Percentiles rank a stretch among this genome's conserved stretches.
These are phyloP conservation scores for Drosophila differens DNA, from an alignment of 2,888 invertebrate species.

Conservation along the genomic window DNA sequence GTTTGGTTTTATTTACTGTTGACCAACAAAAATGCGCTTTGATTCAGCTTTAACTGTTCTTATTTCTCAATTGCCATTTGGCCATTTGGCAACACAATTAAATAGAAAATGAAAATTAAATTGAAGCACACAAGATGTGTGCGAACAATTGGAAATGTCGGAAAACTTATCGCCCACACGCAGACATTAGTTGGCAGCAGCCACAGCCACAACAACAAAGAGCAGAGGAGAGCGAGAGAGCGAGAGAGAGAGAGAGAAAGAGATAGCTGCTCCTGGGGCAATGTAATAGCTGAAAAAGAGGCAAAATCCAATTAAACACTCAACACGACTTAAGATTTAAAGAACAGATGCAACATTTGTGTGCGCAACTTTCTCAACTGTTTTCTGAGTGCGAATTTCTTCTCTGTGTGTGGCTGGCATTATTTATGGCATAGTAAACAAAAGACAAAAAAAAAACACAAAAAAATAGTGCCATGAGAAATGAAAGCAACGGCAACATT, in stretches of 20 bases:
- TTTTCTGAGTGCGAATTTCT: slow-evolving; percentile 22
- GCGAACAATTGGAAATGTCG: slow-evolving; percentile 53
- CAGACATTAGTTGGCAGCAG: slow-evolving; percentile 22
- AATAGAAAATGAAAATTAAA: slow-evolving; percentile 17
- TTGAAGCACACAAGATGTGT: slow-evolving; percentile 27
- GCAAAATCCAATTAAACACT: slow-evolving; percentile 61
- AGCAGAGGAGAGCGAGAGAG: background rate
- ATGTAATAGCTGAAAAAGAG: slow-evolving; percentile 27
- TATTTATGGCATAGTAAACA: slow-evolving; percentile 21
- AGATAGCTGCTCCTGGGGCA: slow-evolving; percentile 23
- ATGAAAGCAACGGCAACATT: slow-evolving; percentile 35
- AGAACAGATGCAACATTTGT: slow-evolving; percentile 45
- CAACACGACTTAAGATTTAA: slow-evolving; percentile 44
- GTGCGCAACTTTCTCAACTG: slow-evolving; percentile 41
- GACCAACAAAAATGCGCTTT: background rate
- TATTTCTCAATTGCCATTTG: background rate
- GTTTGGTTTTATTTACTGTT: background rate
- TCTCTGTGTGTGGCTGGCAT: slow-evolving; percentile 9
- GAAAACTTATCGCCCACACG: slow-evolving; percentile 47
- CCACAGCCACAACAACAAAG: background rate
- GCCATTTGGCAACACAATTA: background rate
- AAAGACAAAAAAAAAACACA: background rate
- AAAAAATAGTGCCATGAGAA: background rate
- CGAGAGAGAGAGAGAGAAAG: background rate
- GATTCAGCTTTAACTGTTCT: slow-evolving; percentile 20